phyloP scores from a whole-genome alignment of 2,113 vertebrate genomes.

The Girardinichthys multiradiatus region DNA sequence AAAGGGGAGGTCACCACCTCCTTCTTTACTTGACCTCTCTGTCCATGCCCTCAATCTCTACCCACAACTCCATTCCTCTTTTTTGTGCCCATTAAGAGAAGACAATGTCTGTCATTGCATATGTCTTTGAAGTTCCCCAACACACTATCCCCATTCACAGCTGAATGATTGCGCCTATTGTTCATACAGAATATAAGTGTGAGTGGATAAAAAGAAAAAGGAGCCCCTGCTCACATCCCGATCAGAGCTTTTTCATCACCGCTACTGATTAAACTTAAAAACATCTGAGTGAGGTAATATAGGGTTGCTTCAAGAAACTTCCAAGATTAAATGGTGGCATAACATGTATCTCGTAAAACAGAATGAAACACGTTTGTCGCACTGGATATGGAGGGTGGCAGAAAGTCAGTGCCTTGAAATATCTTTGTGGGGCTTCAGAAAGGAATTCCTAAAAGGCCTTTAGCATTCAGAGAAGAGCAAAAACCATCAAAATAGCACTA shows the following conservation, averaged over 20 bases:
- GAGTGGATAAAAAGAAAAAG: slow-evolving; percentile 6
- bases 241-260: slow-evolving; percentile 16
- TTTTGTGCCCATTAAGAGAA: slow-evolving; percentile 48
- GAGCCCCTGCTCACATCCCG: slow-evolving; percentile 28
- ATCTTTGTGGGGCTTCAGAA: no score
- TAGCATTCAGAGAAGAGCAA: no score
- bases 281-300: slow-evolving; percentile 52
- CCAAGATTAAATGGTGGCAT: neutral
- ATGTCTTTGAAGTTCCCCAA: slow-evolving; percentile 41
- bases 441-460: no score
- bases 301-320: slow-evolving; percentile 9
- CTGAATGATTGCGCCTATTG: slow-evolving; percentile 42
- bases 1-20: slow-evolving; percentile 36
- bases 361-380: no score
- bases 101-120: slow-evolving; percentile 36
- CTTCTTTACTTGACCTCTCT: slow-evolving; percentile 28
- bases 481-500: no score
- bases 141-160: slow-evolving; percentile 55
- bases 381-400: no score
- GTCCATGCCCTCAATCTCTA: slow-evolving; percentile 14
- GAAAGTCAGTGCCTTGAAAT: no score
- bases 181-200: slow-evolving; percentile 19
- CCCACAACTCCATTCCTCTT: slow-evolving; percentile 50
- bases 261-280: slow-evolving; percentile 39
- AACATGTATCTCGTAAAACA: neutral